These are phyloP conservation scores for Semnopithecus entellus DNA, from an alignment of 2,113 vertebrate genomes.

Conservation along the genomic window DNA sequence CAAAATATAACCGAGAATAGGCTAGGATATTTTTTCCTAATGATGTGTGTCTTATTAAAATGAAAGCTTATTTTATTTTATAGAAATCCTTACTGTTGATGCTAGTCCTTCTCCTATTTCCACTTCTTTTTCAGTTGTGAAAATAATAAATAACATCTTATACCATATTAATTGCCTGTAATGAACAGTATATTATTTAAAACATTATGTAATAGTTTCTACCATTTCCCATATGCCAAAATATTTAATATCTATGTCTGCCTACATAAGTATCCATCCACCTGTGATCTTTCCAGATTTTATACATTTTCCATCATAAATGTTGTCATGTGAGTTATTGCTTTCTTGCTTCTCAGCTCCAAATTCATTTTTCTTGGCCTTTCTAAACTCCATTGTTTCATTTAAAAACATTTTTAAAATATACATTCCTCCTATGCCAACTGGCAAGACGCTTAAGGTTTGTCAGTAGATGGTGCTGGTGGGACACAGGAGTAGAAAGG, in stretches of 20 bases:
- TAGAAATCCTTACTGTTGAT: not conserved
- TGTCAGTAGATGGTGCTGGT: slow-evolving; percentile 43
- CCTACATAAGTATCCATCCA: not conserved
- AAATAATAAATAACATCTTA: not conserved
- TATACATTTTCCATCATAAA: not conserved
- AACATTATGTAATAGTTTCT: not conserved
- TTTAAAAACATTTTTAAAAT: not conserved
- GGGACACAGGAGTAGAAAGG: not conserved
- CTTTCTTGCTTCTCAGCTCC: not conserved
- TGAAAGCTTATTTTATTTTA: slow-evolving; percentile 17
- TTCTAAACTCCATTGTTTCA: not conserved
- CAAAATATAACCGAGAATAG: not conserved
- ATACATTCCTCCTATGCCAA: not conserved
- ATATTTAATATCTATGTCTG: not conserved
- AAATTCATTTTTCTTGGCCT: not conserved
- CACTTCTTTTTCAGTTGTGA: not conserved
- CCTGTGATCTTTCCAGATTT: not conserved
- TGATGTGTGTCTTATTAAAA: not conserved
- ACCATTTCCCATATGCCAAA: not conserved
- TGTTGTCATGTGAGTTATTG: not conserved
- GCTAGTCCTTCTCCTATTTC: not conserved
- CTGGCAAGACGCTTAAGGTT: not conserved
- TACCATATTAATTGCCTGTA: not conserved
- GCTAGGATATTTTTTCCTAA: not conserved
- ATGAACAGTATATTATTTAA: not conserved